Conservation (phyloP, 2,797 vertebrate species). For the Hemitrygon akajei region DNA sequence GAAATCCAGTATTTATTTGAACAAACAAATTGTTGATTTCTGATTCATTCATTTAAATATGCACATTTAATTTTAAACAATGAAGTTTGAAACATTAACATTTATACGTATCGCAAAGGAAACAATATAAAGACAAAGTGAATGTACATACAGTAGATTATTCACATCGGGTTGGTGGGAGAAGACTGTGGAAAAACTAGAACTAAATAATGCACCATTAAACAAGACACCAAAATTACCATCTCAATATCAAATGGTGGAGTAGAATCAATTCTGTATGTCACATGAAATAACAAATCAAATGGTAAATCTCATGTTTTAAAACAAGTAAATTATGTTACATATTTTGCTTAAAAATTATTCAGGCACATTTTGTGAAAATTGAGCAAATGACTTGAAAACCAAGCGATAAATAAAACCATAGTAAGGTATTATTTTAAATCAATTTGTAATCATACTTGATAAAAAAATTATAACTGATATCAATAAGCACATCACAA, state of each 20-base stretch:
- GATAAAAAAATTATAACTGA: background rate
- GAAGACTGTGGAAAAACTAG: background rate
- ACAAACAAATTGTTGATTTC: background rate
- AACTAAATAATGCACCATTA: background rate
- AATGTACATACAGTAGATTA: background rate
- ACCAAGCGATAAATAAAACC: background rate
- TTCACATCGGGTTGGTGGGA: too few relatives aligned
- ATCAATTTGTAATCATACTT: background rate
- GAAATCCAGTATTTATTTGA: background rate
- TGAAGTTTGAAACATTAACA: background rate
- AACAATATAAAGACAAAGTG: background rate
- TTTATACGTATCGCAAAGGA: background rate
- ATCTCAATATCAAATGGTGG: background rate
- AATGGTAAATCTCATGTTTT: background rate
- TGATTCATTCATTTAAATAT: background rate
- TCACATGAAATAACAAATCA: background rate
- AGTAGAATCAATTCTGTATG: background rate
- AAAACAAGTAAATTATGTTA: background rate
- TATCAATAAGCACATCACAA: constrained; percentile 2
- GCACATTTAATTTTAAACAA: background rate
- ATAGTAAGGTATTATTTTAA: constrained; percentile 21
- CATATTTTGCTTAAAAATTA: background rate
- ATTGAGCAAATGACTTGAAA: constrained; percentile 3
- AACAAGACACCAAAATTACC: background rate
- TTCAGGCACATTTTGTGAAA: background rate